Conservation (phyloP, 2,888 invertebrate species). For the Belgica antarctica region DNA sequence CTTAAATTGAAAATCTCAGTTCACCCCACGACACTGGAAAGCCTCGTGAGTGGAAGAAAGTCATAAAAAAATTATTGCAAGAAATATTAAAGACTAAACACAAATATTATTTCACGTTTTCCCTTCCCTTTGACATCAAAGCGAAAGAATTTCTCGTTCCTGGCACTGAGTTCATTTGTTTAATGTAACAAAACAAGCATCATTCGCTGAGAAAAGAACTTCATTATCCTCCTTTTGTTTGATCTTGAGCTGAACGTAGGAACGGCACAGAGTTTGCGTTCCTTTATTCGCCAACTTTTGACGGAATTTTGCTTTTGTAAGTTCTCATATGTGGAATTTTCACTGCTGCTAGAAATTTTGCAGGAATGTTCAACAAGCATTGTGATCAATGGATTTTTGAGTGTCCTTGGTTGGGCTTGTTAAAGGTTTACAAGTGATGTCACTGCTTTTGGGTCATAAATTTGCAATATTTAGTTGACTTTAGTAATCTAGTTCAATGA, state of each 20-base stretch:
- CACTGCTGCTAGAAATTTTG: not conserved
- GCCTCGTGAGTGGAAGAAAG: not conserved
- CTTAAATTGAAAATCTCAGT: constrained; percentile 41
- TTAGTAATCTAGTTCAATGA: too few species aligned
- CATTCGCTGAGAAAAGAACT: constrained; percentile 37
- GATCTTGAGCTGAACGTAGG: constrained; percentile 16
- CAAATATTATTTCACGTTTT: constrained; percentile 38
- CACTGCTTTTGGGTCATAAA: too few species aligned
- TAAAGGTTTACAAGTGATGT: too few species aligned
- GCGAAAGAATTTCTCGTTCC: constrained; percentile 16
- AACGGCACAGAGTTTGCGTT: not conserved
- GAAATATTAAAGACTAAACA: constrained; percentile 2
- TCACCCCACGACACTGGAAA: constrained; percentile 15
- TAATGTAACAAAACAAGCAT: constrained; percentile 43
- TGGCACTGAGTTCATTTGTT: constrained; percentile 40
- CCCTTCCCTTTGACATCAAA: constrained; percentile 25
- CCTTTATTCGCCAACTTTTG: not conserved
- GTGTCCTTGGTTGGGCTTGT: too few species aligned
- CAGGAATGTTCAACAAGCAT: not conserved
- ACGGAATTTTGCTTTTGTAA: too few species aligned
- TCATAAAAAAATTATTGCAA: constrained; percentile 40
- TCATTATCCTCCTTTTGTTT: constrained; percentile 40
- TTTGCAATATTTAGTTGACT: too few species aligned
- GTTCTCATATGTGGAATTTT: constrained; percentile 12
- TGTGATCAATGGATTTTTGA: too few species aligned